Percentiles rank a stretch among this genome's conserved stretches.
Conservation (phyloP, 23 tunicate species). For the Ciona savignyi region DNA sequence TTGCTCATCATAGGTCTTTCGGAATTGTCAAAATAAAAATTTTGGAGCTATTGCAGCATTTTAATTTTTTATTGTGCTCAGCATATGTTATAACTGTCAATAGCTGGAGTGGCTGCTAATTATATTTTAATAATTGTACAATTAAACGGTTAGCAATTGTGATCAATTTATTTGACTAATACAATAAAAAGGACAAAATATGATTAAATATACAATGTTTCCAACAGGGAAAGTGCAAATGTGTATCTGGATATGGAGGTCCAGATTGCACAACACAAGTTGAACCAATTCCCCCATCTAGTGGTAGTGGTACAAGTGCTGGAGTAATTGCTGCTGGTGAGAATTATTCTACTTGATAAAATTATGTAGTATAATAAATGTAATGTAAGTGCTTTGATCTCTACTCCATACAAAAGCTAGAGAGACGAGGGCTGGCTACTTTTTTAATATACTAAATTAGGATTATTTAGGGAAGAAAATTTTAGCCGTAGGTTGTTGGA, state of each 20-base stretch:
- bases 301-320: conserved; percentile 11
- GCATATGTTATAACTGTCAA: too few species aligned
- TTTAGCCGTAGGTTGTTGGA: too few species aligned
- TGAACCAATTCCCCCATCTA: not conserved
- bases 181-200: too few species aligned
- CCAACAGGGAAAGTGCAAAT: conserved; percentile 33
- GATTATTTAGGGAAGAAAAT: too few species aligned
- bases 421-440: too few species aligned
- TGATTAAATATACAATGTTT: not conserved
- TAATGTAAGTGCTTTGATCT: not conserved
- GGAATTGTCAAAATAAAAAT: too few species aligned
- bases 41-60: too few species aligned
- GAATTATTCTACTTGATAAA: not conserved
- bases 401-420: not conserved
- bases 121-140: not conserved
- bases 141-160: not conserved
- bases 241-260: conserved; percentile 25
- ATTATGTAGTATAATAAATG: not conserved
- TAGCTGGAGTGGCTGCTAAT: not conserved
- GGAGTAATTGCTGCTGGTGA: conserved; percentile 37
- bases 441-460: too few species aligned
- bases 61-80: too few species aligned
- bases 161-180: too few species aligned
- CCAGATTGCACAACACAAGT: conserved; percentile 4
- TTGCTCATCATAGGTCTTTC: too few species aligned